Evolutionary conservation across 2,888 invertebrate genomes (phyloP), one percentile per base, ranked within the genome.

Genomic region (Eupithecia abbreviata): DNA sequence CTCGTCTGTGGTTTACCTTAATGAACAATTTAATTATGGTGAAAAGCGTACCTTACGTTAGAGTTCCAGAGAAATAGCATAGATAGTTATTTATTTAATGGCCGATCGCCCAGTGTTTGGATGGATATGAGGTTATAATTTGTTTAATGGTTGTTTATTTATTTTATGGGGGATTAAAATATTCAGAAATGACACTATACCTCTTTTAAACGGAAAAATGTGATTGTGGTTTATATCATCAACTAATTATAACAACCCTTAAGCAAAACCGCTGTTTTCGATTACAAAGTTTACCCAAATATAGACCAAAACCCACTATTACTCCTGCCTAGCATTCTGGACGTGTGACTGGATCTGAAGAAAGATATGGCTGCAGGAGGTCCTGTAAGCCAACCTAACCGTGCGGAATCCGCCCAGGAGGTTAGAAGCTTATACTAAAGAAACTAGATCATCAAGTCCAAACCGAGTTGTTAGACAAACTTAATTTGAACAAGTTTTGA

Each of bases 341-440:
- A 42, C 13, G 42, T 66, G 13, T 15, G 41, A 15, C 65, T 66
- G 42, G 66, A 41, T 66, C 66, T 66, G 42, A 30, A 67, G 41
- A 9, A 13, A 72, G 72, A 13, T 55, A 75, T 75, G 75, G 72
- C 75, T 49, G 72, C 75, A 62, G 75, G 72, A 30, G 72, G 45
- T 7, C 47, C 58, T 47, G 58, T 72, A 0, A 71, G 68, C 62
- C 68, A 55, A n/a, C 58, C 43, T 49, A 75, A 72, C 62, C 72
- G 72, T 0, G 45, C 47, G 47, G 75, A 72, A 9, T 45, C 75
- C 2, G 41, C 68, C 12, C 75, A 75, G 49, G 62, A 76, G 72
- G 75, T 75, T 15, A 18, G 41, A 58, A 58, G 18, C 9, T 10
- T 51, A n/a, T n/a, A n/a, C 6, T n/a, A 15, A 4, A 51, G 49